Base-by-base conservation (phyloP, 1,140 invertebrate genomes). In the Cecropterus lyciades region DNA sequence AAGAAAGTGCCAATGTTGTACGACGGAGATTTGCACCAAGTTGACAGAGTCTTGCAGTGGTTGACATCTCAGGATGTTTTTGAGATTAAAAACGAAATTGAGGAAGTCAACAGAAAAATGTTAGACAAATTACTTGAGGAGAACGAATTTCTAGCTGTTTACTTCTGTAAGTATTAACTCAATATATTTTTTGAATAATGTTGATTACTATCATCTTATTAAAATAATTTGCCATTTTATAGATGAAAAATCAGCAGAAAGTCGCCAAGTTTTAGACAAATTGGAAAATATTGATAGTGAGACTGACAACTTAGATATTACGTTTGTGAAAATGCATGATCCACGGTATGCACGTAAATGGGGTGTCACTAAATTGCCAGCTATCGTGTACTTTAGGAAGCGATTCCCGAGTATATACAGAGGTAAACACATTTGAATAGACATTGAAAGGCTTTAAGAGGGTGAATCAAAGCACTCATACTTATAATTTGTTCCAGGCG, bases 61-160 rank as follows among this genome's bases (percentile, higher is more conserved):
- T 89, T 99, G 10, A 98, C 98, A 8, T 98, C 97, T 10, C 97
- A 98, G 85, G 98, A 99, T 87, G 97, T 98, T 16, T 98, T 99
- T 92, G 97, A 98, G 92, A 96, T 98, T 33, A 98, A 98, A 93
- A 98, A 98, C 86, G 98, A 99, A 94, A 99, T 99, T 80, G 98
- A 98, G 89, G 97, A 98, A 89, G 97, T 99, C 0, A 99, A 98
- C 85, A 95, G 96, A 43, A 98, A 98, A 92, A 98, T 99, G 98
- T 91, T 99, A 46, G 97, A 98, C 73, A 99, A 99, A 91, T 87
- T 98, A 1, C 91, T 99, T 0, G 97, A 98, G 72, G 98, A 98
- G 88, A 98, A 98, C 80, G 98, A 99, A 92, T 99, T 98, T 85
- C 92, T 99, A 13, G 96, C 97, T n/a, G 98, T 99, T 17, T 99